Conservation (phyloP, 2,888 invertebrate genomes). For the Netelia fuscicornis region DNA sequence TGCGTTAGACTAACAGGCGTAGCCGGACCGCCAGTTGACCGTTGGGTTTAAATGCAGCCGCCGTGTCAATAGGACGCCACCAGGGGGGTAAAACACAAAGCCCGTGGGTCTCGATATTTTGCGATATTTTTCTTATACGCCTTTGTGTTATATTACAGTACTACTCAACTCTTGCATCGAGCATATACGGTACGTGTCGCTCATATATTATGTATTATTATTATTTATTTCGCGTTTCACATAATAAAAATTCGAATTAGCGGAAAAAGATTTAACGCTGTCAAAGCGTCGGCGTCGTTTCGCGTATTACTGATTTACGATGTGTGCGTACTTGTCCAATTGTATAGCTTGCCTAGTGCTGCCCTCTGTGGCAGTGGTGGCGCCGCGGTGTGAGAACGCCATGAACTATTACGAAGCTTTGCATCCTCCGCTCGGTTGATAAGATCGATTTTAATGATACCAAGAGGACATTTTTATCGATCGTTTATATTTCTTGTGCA, state of each 20-base stretch:
- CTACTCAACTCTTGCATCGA: background rate
- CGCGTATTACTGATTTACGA: constrained; percentile 19
- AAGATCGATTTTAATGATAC: background rate
- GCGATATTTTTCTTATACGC: background rate
- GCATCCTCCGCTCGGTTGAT: background rate
- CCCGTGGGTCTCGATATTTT: background rate
- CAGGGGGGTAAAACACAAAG: constrained; percentile 3
- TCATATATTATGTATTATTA: constrained; percentile 1
- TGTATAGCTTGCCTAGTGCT: background rate
- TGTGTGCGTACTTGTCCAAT: background rate
- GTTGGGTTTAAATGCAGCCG: constrained; percentile 81
- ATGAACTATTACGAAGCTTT: background rate
- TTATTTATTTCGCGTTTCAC: constrained; percentile 7
- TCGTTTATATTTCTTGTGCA: too few species aligned
- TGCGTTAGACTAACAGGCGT: constrained; percentile 42
- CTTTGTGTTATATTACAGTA: background rate
- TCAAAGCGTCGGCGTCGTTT: constrained; percentile 55
- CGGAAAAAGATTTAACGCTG: constrained; percentile 10
- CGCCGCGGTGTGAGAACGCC: background rate
- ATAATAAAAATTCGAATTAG: background rate
- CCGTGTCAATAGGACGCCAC: constrained; percentile 69
- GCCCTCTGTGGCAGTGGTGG: background rate
- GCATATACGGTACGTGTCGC: background rate
- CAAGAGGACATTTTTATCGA: background rate
- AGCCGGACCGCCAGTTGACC: constrained; percentile 73